phyloP scores from a whole-genome alignment of 2,888 invertebrate genomes.

The Apamea crenata region DNA sequence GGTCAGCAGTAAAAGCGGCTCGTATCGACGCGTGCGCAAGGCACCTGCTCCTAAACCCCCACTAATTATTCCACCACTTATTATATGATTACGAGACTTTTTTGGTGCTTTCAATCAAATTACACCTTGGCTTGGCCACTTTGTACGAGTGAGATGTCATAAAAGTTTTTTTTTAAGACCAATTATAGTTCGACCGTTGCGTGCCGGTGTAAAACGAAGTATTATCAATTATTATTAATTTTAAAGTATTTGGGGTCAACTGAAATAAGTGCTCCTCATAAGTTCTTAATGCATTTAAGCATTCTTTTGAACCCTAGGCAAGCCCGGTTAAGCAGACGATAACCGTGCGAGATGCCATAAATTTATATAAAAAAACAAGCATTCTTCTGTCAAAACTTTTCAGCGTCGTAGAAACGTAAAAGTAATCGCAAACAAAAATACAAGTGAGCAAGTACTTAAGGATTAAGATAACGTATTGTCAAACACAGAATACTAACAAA shows the following conservation, averaged over 20 bases:
- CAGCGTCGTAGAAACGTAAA: constrained; percentile 1
- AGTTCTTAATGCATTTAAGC: constrained; percentile 14
- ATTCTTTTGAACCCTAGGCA: constrained; percentile 1
- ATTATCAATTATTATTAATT: constrained; percentile 73
- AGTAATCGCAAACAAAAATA: constrained; percentile 16
- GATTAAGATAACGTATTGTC: constrained; percentile 67
- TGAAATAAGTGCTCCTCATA: constrained; percentile 26
- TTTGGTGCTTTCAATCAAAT: constrained; percentile 91
- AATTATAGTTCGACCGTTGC: constrained; percentile 77
- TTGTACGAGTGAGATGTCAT: constrained; percentile 89
- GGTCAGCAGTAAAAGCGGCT: constrained; percentile 69
- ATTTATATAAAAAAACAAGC: not conserved
- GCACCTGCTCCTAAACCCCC: constrained; percentile 88
- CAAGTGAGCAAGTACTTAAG: constrained; percentile 37
- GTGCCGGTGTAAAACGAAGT: constrained; percentile 84
- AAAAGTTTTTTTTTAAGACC: constrained; percentile 81
- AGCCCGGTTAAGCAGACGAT: too few relatives aligned
- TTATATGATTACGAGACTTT: constrained; percentile 90
- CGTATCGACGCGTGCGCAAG: constrained; percentile 68
- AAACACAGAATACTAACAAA: constrained; percentile 53
- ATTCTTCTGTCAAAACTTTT: constrained; percentile 14
- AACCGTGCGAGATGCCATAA: too few relatives aligned
- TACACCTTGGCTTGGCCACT: constrained; percentile 88
- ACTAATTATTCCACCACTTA: constrained; percentile 90
- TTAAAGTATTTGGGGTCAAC: constrained; percentile 53